Conservation (phyloP, 2,888 invertebrate genomes). For the Acanthosepion lycidas region DNA sequence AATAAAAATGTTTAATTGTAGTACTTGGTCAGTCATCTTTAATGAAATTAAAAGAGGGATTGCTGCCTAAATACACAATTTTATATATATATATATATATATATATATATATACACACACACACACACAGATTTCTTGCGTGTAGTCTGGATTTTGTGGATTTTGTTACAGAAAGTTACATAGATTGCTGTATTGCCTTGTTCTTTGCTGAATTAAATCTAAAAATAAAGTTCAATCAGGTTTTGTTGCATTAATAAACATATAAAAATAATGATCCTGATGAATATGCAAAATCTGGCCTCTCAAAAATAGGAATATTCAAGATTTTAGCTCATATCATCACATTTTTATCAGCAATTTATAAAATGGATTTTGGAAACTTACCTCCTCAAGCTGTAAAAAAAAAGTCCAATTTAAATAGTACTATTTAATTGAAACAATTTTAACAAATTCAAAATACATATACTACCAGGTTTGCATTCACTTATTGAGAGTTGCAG, state of each 20-base stretch:
- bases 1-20: too few species aligned
- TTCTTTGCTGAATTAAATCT: too few species aligned
- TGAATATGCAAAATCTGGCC: background rate
- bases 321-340: background rate
- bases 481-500: background rate
- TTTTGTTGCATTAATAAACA: background rate
- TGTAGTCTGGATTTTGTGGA: too few species aligned
- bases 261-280: background rate
- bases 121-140: too few species aligned
- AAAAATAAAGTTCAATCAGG: too few species aligned
- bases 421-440: background rate
- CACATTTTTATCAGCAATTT: background rate
- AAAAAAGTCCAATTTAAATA: background rate
- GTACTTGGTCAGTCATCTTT: too few species aligned
- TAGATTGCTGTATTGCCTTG: too few species aligned
- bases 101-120: too few species aligned
- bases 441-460: background rate
- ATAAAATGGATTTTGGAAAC: background rate
- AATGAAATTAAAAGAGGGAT: too few species aligned
- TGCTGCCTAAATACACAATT: too few species aligned
- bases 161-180: too few species aligned
- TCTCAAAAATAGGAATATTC: background rate
- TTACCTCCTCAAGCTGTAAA: background rate
- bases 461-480: background rate
- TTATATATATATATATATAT: too few species aligned